Base-by-base conservation (phyloP, 2,797 vertebrate genomes). In the Furcifer pardalis region DNA sequence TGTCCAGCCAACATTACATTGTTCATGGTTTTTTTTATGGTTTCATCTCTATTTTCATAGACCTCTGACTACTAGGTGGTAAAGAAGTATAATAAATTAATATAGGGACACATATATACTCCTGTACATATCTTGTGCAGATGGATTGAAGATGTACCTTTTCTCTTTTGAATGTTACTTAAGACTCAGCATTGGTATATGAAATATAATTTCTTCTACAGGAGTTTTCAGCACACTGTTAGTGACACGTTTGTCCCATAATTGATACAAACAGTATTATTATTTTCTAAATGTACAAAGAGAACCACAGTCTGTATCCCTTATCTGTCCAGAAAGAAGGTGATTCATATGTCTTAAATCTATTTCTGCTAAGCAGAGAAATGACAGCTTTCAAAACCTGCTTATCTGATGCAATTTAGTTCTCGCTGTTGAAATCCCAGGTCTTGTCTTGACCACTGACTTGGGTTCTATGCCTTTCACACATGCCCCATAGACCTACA, bases 401-500 rank as follows among this genome's bases (percentile, higher is more conserved):
- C 73, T 75, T 77, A 23, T 82, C 77, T 74, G 27, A 17, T n/a
- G 19, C 46, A 68, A 49, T 52, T 84, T 83, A 49, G n/a, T 42
- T 40, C 12, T 71, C 69, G 30, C 8, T 5, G 56, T 71, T 89
- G 83, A 62, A 88, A 84, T 78, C 7, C 66, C 71, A 35, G 44
- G 4, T 9, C 73, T 42, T 87, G 37, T 85, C 82, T 82, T 77
- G 81, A 32, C 37, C 46, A 71, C 7, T 90, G 75, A 76, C 9
- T 69, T 59, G 42, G 49, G 68, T 46, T 30, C 73, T 78, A 84
- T 49, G 69, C 68, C n/a, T 72, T 91, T 84, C 68, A 56, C 27
- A 37, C 68, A 78, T 78, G 66, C 17, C 7, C 62, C 89, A 72
- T 56, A 90, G 59, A 44, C 85, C 73, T 35, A 76, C 32, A 21